Evolutionary conservation across 2,113 vertebrate species (phyloP).

Genomic region (Steatornis caripensis): DNA sequence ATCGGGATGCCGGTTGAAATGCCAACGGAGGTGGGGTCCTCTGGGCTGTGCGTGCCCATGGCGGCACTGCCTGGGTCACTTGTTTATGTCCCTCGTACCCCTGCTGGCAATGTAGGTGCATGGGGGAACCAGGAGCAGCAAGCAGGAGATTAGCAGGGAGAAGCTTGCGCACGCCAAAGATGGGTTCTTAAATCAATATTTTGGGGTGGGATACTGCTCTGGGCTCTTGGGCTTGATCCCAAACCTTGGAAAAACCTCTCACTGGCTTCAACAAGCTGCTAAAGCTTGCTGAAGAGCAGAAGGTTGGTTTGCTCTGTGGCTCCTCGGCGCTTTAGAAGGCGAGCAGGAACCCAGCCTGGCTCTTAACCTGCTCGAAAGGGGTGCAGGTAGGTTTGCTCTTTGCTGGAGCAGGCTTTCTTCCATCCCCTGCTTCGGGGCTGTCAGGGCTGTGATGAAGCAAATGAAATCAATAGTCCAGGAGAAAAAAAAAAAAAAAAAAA

Average conservation of each 20-base stretch:
- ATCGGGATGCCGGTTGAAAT: background rate
- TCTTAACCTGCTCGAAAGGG: background rate
- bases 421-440: background rate
- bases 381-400: background rate
- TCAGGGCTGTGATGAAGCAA: background rate
- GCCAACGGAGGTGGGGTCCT: background rate
- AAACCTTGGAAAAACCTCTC: rapidly evolving
- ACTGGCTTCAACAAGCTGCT: background rate
- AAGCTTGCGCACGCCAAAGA: background rate
- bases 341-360: background rate
- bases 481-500: background rate
- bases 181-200: background rate
- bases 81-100: background rate
- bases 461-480: background rate
- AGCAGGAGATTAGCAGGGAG: background rate
- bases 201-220: background rate
- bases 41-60: background rate
- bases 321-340: background rate
- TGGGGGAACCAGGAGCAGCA: background rate
- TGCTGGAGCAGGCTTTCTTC: background rate
- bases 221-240: background rate
- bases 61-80: background rate
- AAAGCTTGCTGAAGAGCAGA: background rate
- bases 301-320: background rate
- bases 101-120: no score